Base-by-base conservation (phyloP, 2,797 vertebrate species). In the Cryptoblepharus egeriae region DNA sequence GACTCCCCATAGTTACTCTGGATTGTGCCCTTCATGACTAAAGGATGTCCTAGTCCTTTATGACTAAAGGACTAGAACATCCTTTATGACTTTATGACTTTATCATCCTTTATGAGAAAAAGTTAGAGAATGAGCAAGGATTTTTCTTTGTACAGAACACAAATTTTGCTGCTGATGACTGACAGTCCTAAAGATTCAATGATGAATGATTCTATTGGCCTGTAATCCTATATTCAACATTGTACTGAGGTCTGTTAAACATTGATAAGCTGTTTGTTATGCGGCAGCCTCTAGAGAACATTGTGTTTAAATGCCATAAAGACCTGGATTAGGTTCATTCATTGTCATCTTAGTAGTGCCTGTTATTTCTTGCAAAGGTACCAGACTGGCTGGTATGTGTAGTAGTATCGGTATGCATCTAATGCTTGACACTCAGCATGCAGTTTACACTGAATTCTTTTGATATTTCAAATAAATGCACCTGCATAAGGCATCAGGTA, bases 211-310 rank as follows among this genome's bases (percentile, higher is more conserved):
- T 89, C 79, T 90, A 45, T 94, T 95, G 92, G 79, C 92, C 89
- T 91, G 87, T 95, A 95, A 94, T 94, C 89, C 89, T 91, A 85
- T 94, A 93, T 93, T 94, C 93, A 95, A 93, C 90, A 93, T 94
- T 93, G 91, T 93, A 87, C 79, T 91, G 90, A 90, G 86, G 85
- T 92, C 94, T 96, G 95, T 93, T 95, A 92, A 95, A 94, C 90
- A 95, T 81, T 92, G 94, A 95, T 95, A 96, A 95, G 92, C 86
- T 69, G 63, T 88, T 86, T 91, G 88, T 91, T 86, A 87, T 77
- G 11, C 79, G 89, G 69, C 78, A 81, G 79, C 86, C 94, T 92
- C 91, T 71, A 0, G 68, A 95, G 93, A 93, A 82, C 76, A 83
- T 89, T 92, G 87, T 86, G 75, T 72, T 89, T 93, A 94, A 94